Evolutionary conservation across 2,797 vertebrate genomes (phyloP), one percentile per base, ranked within the genome.

Genomic region (Oreortyx pictus): DNA sequence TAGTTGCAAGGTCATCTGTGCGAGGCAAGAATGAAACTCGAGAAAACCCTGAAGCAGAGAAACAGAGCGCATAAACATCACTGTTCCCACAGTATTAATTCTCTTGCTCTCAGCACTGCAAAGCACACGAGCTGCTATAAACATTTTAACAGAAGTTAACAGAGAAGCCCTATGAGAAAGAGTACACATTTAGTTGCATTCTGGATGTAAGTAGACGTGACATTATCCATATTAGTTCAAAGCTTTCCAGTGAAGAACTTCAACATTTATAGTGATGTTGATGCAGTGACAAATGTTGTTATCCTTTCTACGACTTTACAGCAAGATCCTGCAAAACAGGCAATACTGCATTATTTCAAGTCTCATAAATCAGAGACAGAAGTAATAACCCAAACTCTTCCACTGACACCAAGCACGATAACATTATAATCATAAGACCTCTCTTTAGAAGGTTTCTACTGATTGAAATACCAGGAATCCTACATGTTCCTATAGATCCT

Each of bases 21-120:
- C 2, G 33, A 86, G 52, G 85, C 27, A 43, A 84, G 79, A 88
- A 77, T 1, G 19, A 35, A 82, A 24, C 33, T 67, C 0, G 0
- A 92, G 89, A 86, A 92, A 91, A 46, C 50, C 82, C 84, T 3
- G 3, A 60, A 71, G 89, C 71, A 86, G 65, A 86, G 84, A 86
- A 93, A 82, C 54, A 56, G 29, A 41, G 46, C 0, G 0, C 9
- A 81, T 6, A 66, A 93, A 68, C 49, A n/a, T 31, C 33, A 5
- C 80, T 56, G n/a, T 19, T 83, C 80, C 85, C 89, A 76, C 61
- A 16, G 27, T 43, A 57, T 35, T 37, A 46, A 60, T 57, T 57
- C 74, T 67, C 37, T 52, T 41, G 25, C 57, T 86, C 37, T 31
- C 37, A 7, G 41, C 5, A 60, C 72, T 64, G 81, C 41, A 43